Base-by-base conservation (phyloP, 2,888 invertebrate species). In the Parnassius apollo region DNA sequence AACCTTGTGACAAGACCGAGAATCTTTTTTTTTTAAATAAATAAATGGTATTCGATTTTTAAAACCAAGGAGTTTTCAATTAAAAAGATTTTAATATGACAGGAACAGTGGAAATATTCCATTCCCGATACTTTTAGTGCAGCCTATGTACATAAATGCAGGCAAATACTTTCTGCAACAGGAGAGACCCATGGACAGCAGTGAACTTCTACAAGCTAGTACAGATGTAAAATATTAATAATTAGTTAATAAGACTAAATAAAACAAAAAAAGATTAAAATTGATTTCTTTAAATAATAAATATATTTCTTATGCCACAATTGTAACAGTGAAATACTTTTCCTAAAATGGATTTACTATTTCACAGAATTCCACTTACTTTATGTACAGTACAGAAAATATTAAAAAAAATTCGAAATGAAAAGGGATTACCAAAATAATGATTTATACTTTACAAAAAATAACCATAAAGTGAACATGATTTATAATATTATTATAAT, bases 261-360 rank as follows among this genome's bases (percentile, higher is more conserved):
- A 12, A 48, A 59, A 59, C 13, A 35, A 13, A 53, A 35, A 50
- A 13, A 53, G n/a, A 45, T 49, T 60, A 54, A 51, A 48, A 48
- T 18, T 59, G 53, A 57, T 57, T 60, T 52, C 50, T 57, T 64
- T 60, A 25, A 25, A 25, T 64, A 64, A 60, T 64, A 64, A 64
- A 64, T 64, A 12, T 52, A 18, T 53, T 12, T 25, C 44, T 55
- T n/a, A 48, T 54, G 22, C 46, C 49, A 42, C 49, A 42, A 48
- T 49, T 3, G 54, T 54, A 45, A 45, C 50, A 49, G 10, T 52
- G 45, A 52, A 42, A 59, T 52, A 51, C 18, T 46, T 61, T 59
- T 42, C 42, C 22, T 56, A 44, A 54, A 59, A 42, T 10, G 9
- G 55, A 55, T 62, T 55, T 49, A 54, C 50, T 56, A 13, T 45